These are phyloP conservation scores for Antedon mediterranea DNA, from an alignment of 53 echinoderm and acorn worm species.

Conservation along the genomic window DNA sequence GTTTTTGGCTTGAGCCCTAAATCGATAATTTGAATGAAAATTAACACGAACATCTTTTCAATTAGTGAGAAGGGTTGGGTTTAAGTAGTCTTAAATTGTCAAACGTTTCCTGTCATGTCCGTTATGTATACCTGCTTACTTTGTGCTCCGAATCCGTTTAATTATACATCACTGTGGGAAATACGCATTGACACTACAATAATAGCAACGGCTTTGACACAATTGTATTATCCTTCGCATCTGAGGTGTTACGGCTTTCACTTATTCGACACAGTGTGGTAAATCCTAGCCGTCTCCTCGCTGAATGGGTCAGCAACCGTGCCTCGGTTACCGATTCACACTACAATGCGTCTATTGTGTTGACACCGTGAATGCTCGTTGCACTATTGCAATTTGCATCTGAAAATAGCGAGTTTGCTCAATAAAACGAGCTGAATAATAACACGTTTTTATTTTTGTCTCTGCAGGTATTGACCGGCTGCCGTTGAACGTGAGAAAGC, in stretches of 20 bases:
- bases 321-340: background rate
- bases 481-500: background rate
- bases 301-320: background rate
- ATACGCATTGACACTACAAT: background rate
- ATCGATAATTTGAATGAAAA: background rate
- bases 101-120: too few relatives aligned
- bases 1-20: background rate
- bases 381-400: background rate
- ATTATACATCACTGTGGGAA: background rate
- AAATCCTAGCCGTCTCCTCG: background rate
- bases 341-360: background rate
- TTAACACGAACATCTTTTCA: background rate
- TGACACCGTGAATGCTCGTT: background rate
- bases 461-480: background rate
- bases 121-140: background rate
- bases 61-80: background rate
- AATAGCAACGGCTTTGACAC: background rate
- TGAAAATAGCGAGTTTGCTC: background rate
- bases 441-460: background rate
- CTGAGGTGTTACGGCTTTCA: background rate
- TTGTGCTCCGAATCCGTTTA: background rate
- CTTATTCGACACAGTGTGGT: background rate
- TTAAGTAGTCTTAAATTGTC: background rate
- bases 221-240: background rate
- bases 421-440: background rate